A percentile compares a stretch with the other conserved stretches of the same genome.
Conservation (phyloP, 2,888 invertebrate species). For the Cryptocephalus primarius region DNA sequence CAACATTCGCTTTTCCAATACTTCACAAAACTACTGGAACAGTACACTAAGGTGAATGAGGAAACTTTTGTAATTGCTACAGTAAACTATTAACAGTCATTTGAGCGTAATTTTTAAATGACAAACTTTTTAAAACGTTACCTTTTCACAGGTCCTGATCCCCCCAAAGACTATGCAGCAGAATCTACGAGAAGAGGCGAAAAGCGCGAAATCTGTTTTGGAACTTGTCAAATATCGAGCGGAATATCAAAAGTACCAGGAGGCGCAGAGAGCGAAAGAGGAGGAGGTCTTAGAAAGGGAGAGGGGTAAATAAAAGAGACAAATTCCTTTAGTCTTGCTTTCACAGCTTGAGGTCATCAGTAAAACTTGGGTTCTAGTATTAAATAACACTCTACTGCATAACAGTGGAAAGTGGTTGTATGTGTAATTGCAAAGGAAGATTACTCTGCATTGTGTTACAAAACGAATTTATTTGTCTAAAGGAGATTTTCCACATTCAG, state of each 20-base stretch:
- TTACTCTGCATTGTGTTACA: no score
- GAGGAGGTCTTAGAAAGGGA: slow-evolving; percentile 94
- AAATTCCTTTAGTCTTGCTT: not conserved
- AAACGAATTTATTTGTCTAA: no score
- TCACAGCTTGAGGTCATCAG: no score
- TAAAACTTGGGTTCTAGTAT: no score
- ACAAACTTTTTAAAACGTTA: no score
- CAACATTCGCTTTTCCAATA: slow-evolving; percentile 98
- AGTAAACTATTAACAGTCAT: no score
- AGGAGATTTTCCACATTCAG: no score
- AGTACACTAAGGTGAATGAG: slow-evolving; percentile 81
- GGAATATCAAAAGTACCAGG: slow-evolving; percentile 94
- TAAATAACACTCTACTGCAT: no score
- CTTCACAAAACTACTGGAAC: slow-evolving; percentile 94
- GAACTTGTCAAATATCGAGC: slow-evolving; percentile 91
- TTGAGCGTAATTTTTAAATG: no score
- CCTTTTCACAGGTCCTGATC: slow-evolving; percentile 55
- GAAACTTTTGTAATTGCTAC: not conserved
- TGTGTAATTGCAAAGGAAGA: no score
- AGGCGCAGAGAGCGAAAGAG: slow-evolving; percentile 82
- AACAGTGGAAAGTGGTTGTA: no score
- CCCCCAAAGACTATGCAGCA: slow-evolving; percentile 85
- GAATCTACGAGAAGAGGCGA: slow-evolving; percentile 68
- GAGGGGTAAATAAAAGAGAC: slow-evolving; percentile 43
- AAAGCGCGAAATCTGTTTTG: slow-evolving; percentile 54